Evolutionary conservation across 2,797 vertebrate species (phyloP), one percentile per base, ranked within the genome.

Genomic region (Cossypha caffra): DNA sequence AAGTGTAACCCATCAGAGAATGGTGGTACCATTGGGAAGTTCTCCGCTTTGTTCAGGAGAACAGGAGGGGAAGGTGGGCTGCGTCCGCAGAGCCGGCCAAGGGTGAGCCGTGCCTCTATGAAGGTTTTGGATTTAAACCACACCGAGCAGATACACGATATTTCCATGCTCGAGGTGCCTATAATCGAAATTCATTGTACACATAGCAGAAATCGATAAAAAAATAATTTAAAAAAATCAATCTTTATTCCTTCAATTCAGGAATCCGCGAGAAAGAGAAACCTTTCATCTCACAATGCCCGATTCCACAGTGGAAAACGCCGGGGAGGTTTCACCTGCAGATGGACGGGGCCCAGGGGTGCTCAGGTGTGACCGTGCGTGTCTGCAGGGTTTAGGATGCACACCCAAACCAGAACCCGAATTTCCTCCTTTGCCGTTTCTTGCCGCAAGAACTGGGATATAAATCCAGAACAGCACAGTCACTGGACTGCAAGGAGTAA

Each of bases 331-430:
- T 42, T 25, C 25, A 16, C 23, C 63, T 58, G 29, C 61, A 6
- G 47, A 1, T 4, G 57, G 63, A 29, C 2, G 0, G 31, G 37
- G 24, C 16, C 0, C 28, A 5, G 52, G 20, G 24, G 18, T 35
- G 38, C 5, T 9, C 4, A 15, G 29, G 8, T 0, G 0, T 13
- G 43, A 18, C 1, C 0, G 26, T 1, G 1, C 45, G 0, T 2
- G 47, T 17, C 42, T 21, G 10, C 4, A 1, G 16, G 4, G 9
- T 8, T 28, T 8, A 23, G n/a, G 17, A n/a, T 21, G 26, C 43
- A 61, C 28, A 45, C 28, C 25, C 67, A 52, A 45, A 59, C 6
- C 9, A 38, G 11, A 71, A 29, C 50, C 33, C 35, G 40, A 51
- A 74, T 79, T 74, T 71, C 72, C 33, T 74, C 26, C 8, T 50